phyloP scores from a whole-genome alignment of 2,113 vertebrate species.

The Glaucidium brasilianum region DNA sequence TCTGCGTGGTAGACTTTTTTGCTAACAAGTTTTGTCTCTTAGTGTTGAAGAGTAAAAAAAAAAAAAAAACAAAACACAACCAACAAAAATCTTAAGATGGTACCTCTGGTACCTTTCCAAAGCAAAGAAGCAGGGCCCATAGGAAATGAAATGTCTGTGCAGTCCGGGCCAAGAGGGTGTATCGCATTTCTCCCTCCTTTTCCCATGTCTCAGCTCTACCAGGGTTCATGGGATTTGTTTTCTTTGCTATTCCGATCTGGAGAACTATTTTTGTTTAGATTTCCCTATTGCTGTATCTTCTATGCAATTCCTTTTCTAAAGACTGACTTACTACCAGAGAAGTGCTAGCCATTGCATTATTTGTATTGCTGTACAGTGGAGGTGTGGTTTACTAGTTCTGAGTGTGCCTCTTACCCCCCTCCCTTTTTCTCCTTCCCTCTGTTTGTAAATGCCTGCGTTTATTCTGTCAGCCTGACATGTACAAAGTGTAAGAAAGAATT shows the following conservation, averaged over 20 bases:
- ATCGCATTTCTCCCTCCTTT: constrained; percentile 60
- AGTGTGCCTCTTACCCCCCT: constrained; percentile 81
- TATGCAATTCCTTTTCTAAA: constrained; percentile 94
- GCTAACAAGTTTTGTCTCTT: neutral
- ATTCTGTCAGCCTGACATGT: constrained; percentile 84
- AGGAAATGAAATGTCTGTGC: neutral
- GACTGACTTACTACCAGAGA: constrained; percentile 69
- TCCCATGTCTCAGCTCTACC: constrained; percentile 63
- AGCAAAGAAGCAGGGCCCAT: neutral
- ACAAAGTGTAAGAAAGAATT: constrained; percentile 99
- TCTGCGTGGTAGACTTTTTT: neutral
- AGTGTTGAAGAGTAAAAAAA: neutral
- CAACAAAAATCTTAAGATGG: neutral
- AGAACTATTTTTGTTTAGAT: constrained; percentile 67
- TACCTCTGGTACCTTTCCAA: neutral
- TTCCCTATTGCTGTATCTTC: constrained; percentile 88
- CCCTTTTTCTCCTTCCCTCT: constrained; percentile 68
- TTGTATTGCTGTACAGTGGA: constrained; percentile 77
- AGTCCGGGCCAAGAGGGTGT: neutral
- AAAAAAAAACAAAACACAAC: too few relatives aligned
- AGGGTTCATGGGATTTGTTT: neutral
- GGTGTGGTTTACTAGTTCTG: constrained; percentile 80
- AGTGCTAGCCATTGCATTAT: constrained; percentile 79
- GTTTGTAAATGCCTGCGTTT: constrained; percentile 90
- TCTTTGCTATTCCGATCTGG: constrained; percentile 68